Evolutionary conservation across 2,888 invertebrate genomes (phyloP).

Genomic region (Synergus umbraculus): DNA sequence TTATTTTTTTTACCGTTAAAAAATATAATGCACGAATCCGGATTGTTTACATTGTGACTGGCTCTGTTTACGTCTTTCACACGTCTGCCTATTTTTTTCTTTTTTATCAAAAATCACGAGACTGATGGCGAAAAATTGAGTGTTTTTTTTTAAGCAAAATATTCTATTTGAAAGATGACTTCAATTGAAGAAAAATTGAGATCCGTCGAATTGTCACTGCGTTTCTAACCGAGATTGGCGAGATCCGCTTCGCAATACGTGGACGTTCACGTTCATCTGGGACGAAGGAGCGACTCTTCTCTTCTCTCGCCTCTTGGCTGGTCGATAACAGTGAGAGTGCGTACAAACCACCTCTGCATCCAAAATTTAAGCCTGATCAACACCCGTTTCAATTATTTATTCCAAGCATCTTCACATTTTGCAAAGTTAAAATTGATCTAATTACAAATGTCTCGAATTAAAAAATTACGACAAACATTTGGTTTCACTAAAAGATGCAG

Average conservation of each 20-base stretch:
- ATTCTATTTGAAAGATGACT: background rate
- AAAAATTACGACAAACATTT: slow-evolving; percentile 10
- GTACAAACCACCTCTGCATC: slow-evolving; percentile 61
- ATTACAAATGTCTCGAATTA: background rate
- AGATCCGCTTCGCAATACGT: slow-evolving; percentile 51
- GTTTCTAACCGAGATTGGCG: slow-evolving; percentile 28
- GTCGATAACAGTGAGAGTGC: slow-evolving; percentile 75
- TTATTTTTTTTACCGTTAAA: background rate
- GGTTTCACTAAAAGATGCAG: background rate
- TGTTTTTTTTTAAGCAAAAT: background rate
- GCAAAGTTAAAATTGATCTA: background rate
- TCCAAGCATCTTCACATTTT: background rate
- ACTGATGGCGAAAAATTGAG: background rate
- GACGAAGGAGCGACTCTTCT: slow-evolving; percentile 56
- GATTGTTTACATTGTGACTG: slow-evolving; percentile 32
- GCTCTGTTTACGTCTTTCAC: background rate
- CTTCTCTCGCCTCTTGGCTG: slow-evolving; percentile 56
- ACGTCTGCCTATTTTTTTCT: background rate
- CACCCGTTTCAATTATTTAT: slow-evolving; percentile 27
- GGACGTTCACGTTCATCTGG: slow-evolving; percentile 58
- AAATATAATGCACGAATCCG: background rate
- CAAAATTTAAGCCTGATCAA: slow-evolving; percentile 29
- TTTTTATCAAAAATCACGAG: background rate
- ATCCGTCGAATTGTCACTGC: slow-evolving; percentile 6
- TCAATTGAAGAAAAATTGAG: background rate